Conservation (phyloP, 2,888 invertebrate genomes). For the Yponomeuta plumbellus region DNA sequence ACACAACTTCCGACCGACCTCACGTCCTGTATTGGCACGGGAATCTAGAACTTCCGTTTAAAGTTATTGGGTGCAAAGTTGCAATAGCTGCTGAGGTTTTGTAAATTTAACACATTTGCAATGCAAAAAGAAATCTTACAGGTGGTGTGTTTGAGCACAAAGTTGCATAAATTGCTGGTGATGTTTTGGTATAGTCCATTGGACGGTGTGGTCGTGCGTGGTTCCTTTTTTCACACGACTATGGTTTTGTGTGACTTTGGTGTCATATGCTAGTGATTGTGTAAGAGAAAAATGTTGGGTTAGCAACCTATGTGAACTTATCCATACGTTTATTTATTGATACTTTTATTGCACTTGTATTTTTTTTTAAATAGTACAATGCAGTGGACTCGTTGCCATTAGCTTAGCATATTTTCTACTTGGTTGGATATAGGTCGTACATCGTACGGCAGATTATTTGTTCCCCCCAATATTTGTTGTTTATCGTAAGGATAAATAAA, state of each 20-base stretch:
- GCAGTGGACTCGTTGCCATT: no score
- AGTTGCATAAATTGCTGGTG: not conserved
- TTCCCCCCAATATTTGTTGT: no score
- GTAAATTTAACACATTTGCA: not conserved
- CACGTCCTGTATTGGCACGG: not conserved
- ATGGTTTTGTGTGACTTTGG: slow-evolving; percentile 24
- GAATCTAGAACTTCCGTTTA: not conserved
- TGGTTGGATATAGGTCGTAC: no score
- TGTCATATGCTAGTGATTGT: slow-evolving; percentile 20
- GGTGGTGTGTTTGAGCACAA: not conserved
- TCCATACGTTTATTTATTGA: no score
- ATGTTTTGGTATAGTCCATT: slow-evolving; percentile 15
- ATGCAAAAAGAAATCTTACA: not conserved
- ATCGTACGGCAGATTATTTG: no score
- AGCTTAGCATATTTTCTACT: no score
- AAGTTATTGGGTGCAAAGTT: not conserved
- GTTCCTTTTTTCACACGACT: slow-evolving; percentile 18
- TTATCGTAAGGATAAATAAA: no score
- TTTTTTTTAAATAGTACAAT: no score
- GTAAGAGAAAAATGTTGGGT: slow-evolving; percentile 5
- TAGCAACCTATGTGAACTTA: no score
- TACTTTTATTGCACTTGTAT: no score
- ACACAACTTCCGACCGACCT: not conserved
- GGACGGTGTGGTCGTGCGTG: slow-evolving; percentile 1
- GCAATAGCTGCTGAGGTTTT: not conserved